A percentile compares a stretch with the other conserved stretches of the same genome.
phyloP scores from a whole-genome alignment of 2,797 vertebrate genomes.

The Falco novaeseelandiae region DNA sequence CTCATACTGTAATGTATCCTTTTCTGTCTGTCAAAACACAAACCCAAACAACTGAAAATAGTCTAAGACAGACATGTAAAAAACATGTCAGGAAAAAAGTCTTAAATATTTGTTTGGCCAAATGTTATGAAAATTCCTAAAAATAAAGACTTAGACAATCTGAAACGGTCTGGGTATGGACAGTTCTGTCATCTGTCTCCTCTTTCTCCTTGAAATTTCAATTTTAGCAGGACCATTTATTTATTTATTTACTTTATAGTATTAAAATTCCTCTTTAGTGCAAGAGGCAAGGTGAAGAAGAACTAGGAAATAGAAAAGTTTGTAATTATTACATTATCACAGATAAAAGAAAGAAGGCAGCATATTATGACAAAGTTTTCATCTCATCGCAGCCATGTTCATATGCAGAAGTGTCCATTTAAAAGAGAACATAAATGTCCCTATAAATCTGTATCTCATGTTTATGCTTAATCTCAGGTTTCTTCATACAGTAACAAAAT shows the following conservation, averaged over 20 bases:
- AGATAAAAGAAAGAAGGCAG: background rate
- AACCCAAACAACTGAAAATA: background rate
- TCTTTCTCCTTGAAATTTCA: background rate
- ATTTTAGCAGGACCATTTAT: background rate
- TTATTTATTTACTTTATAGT: background rate
- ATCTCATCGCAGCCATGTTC: background rate
- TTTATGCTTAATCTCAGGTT: background rate
- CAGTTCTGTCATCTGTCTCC: background rate
- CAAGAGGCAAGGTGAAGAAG: background rate
- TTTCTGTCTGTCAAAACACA: background rate
- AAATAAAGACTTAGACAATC: background rate
- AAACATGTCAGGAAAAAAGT: background rate
- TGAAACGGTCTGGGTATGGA: background rate
- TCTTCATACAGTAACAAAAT: background rate
- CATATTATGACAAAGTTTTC: background rate
- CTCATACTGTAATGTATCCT: background rate
- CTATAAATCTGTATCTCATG: background rate
- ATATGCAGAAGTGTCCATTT: background rate
- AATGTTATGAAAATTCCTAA: background rate
- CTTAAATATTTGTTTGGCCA: background rate
- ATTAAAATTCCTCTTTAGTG: background rate
- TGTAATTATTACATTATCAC: background rate
- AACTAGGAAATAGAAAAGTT: background rate
- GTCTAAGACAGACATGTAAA: background rate
- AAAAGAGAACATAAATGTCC: background rate